Conservation (phyloP, 2,888 invertebrate species). For the Eupithecia inturbata region DNA sequence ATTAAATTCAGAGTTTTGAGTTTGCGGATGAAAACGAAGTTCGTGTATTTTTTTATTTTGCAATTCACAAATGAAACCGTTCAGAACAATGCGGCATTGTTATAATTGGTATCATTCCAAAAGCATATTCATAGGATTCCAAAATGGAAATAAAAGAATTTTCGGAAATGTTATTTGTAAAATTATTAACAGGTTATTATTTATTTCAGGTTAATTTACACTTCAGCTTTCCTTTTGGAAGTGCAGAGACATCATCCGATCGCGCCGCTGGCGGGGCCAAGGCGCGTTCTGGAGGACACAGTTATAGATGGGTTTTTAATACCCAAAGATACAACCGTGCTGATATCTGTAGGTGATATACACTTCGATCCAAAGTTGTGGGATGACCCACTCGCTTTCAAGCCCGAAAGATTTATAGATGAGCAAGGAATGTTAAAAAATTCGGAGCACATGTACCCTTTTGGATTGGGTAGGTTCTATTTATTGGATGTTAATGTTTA, state of each 20-base stretch:
- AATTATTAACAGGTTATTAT: background rate
- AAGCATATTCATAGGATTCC: too few relatives aligned
- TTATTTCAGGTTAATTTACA: conserved; percentile 75
- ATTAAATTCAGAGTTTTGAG: background rate
- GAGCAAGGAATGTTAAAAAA: conserved; percentile 77
- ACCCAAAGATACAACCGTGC: conserved; percentile 80
- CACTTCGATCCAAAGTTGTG: conserved; percentile 81
- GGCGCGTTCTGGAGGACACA: conserved; percentile 67
- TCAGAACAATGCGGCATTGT: too few relatives aligned
- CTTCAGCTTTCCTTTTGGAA: conserved; percentile 83
- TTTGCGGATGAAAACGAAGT: background rate
- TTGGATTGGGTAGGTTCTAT: conserved; percentile 86
- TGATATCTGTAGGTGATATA: conserved; percentile 81
- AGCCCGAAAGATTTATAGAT: conserved; percentile 86
- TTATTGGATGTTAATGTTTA: conserved; percentile 13
- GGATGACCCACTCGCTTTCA: conserved; percentile 84
- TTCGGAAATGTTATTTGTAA: background rate
- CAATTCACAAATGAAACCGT: background rate
- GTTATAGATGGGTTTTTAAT: conserved; percentile 71
- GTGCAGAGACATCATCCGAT: conserved; percentile 83
- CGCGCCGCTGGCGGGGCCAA: conserved; percentile 82
- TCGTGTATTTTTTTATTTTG: background rate
- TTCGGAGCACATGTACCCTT: conserved; percentile 84
- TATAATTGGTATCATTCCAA: too few relatives aligned
- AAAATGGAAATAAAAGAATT: too few relatives aligned